A percentile compares a stretch with the other conserved stretches of the same genome.
These are phyloP conservation scores for Coreoperca whiteheadi DNA, from an alignment of 2,113 vertebrate species.

Conservation along the genomic window DNA sequence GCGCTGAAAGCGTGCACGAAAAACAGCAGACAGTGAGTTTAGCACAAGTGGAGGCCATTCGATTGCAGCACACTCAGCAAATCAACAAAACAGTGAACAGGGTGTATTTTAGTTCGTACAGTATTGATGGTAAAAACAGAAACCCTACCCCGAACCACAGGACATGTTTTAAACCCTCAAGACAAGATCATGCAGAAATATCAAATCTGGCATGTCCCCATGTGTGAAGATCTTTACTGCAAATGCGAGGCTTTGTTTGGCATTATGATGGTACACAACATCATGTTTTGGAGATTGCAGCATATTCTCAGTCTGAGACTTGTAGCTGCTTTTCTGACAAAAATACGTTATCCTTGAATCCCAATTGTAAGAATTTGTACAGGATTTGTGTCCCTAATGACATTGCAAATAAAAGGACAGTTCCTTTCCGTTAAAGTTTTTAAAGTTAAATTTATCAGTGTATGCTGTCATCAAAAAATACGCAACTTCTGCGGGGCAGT, in stretches of 20 bases:
- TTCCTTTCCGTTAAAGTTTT: neutral
- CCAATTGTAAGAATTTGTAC: neutral
- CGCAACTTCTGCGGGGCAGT: no score
- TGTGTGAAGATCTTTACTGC: neutral
- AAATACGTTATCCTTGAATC: neutral
- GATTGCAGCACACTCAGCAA: neutral
- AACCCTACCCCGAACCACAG: neutral
- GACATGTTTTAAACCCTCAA: neutral
- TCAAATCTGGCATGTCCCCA: neutral
- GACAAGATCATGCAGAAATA: neutral
- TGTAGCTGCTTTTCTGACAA: neutral
- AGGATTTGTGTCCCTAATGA: neutral
- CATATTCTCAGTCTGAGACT: neutral
- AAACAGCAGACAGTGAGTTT: neutral
- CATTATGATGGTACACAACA: neutral
- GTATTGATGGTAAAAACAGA: neutral
- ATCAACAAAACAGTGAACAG: neutral
- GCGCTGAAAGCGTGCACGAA: constrained; percentile 64
- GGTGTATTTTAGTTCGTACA: neutral
- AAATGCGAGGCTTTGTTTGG: neutral
- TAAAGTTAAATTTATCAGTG: no score
- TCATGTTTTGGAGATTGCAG: neutral
- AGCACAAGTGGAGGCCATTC: neutral
- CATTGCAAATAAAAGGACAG: neutral
- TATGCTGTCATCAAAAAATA: neutral